Conservation (phyloP, 2,113 vertebrate species). For the Ictalurus punctatus region DNA sequence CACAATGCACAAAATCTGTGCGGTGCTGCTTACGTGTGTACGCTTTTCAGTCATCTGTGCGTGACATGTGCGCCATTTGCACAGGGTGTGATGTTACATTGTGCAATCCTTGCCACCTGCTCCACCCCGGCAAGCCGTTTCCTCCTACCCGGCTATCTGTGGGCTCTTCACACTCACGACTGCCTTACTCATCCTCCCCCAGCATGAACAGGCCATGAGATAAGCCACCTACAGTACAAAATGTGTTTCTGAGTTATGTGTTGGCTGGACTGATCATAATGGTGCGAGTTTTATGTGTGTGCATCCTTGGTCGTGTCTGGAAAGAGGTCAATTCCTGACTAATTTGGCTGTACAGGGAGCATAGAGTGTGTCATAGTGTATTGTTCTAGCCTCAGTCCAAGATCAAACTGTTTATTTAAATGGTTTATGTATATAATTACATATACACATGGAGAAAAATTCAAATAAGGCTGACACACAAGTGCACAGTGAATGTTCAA, state of each 20-base stretch:
- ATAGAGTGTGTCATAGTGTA: not conserved
- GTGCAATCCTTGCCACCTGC: conserved; percentile 35
- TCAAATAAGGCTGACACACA: not conserved
- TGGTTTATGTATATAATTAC: not conserved
- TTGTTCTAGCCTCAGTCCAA: not conserved
- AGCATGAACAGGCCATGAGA: conserved; percentile 33
- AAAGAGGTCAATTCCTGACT: conserved; percentile 33
- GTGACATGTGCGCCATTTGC: not conserved
- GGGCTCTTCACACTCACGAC: conserved; percentile 48
- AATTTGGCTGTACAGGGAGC: conserved; percentile 23
- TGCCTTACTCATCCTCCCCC: conserved; percentile 48
- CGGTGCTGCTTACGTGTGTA: not conserved
- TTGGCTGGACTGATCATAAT: conserved; percentile 26
- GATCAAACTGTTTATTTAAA: not conserved
- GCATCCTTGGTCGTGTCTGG: conserved; percentile 19
- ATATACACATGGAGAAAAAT: not conserved
- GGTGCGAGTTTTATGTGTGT: not conserved
- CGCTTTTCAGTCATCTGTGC: not conserved
- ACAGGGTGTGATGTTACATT: conserved; percentile 10
- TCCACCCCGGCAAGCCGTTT: conserved; percentile 46
- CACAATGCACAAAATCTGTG: not conserved
- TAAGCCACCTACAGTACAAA: conserved; percentile 45
- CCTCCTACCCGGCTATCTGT: conserved; percentile 34
- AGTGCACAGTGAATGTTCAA: not conserved
- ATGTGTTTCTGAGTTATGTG: not conserved